Base-by-base conservation (phyloP, 2,888 invertebrate species). In the Limulus polyphemus region DNA sequence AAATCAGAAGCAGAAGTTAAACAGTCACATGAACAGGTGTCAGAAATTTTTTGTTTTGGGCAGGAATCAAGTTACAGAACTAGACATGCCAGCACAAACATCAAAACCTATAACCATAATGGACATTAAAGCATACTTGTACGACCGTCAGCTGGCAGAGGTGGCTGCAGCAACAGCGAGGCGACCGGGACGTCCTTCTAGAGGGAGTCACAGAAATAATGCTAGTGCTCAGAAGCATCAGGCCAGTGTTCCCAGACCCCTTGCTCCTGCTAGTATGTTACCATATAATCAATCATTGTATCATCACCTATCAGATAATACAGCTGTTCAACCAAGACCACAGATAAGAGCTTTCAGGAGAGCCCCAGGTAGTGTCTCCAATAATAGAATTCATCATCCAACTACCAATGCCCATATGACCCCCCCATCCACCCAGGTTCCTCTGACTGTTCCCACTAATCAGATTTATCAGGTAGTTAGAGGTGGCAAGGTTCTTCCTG, bases 61-160 rank as follows among this genome's bases (percentile, higher is more conserved):
- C 68, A 79, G 83, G 55, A 94, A 95, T 78, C 80, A 79, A 70
- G 85, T 87, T 69, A 92, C 93, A 10, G 78, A 84, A 1, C 61
- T 69, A 55, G 92, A 92, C 73, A 92, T 90, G 89, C 93, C 93
- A 1, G 92, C 92, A 7, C 92, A 93, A 77, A 90, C 92, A 77
- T 90, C 91, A 65, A 83, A 87, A 78, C 81, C 86, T 16, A 69
- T 71, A 11, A 70, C 69, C 11, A 65, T 70, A 54, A 63, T 65
- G 32, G 71, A 71, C 62, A 67, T 71, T 49, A 68, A 69, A 57
- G 59, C 60, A 52, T 69, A 68, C 59, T 32, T 32, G 3, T 32
- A 32, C 7, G 32, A 32, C 32, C 32, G 32, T 32, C 32, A 32
- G 32, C 68, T 69, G 51, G 62, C 62, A 17, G 16, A 16, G 32